Conservation (phyloP, 2,113 vertebrate species). For the Apodemus speciosus region DNA sequence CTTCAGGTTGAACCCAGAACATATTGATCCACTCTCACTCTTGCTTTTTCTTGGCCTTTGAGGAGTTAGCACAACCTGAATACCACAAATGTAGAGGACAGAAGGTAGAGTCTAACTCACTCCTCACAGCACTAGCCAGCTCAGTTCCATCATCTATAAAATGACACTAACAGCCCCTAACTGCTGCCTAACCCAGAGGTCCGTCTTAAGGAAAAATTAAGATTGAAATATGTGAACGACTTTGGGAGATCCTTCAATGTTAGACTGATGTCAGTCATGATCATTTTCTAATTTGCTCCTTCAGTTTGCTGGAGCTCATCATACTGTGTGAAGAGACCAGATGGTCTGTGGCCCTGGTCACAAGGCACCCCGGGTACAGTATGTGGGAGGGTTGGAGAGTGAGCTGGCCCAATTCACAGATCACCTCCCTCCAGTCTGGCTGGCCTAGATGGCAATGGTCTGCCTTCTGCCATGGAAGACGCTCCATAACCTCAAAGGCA, state of each 20-base stretch:
- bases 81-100: constrained; percentile 15
- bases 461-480: constrained; percentile 40
- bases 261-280: constrained; percentile 9
- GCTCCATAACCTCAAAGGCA: constrained; percentile 19
- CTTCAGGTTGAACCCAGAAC: not conserved
- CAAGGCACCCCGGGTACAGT: not conserved
- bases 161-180: constrained; percentile 8
- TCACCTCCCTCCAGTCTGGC: not conserved
- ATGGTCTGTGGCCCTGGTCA: constrained; percentile 15
- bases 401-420: not conserved
- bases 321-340: constrained; percentile 22
- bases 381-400: not conserved
- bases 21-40: not conserved
- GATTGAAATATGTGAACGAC: not conserved
- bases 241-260: not conserved
- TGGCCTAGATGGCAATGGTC: not conserved
- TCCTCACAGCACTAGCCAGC: not conserved
- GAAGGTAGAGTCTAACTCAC: not conserved
- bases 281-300: constrained; percentile 5
- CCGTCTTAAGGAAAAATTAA: constrained; percentile 1
- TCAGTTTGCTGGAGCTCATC: constrained; percentile 40
- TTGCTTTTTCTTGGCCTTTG: not conserved
- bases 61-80: not conserved
- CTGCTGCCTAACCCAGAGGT: not conserved
- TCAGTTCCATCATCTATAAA: constrained; percentile 50